Evolutionary conservation across 2,113 vertebrate genomes (phyloP), one percentile per base, ranked within the genome.

Genomic region (Apaloderma vittatum): DNA sequence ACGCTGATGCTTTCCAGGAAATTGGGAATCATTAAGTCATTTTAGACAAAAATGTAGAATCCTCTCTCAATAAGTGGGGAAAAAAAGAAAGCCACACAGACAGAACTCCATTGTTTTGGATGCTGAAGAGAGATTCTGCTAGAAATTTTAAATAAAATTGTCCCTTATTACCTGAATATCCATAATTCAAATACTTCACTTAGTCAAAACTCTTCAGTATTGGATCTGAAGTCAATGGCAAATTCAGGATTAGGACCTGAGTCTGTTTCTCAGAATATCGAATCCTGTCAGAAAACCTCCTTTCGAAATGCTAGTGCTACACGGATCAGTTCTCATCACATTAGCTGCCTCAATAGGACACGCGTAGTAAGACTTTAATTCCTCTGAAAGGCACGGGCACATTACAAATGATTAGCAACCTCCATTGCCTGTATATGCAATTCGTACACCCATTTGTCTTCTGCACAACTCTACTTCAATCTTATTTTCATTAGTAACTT

Each of bases 281-380:
- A 80, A 36, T 22, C 29, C 29, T 7, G 26, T 45, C 75, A 72
- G 58, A 76, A 94, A 72, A 62, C 26, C 36, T 85, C 49, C 46
- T 72, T 95, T 58, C 58, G 74, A 95, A 83, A 93, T 93, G 87
- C 58, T 70, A 32, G 46, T 57, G 67, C 52, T 54, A 32, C 62
- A 23, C 1, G 26, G 90, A 93, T 88, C 85, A 84, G 80, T 94
- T 97, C 94, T 95, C 94, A 94, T 89, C 58, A 88, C 90, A 51
- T 34, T 4, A 6, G 1, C 27, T 88, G 66, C 85, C 88, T 97
- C 92, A 94, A 3, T 7, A 82, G 94, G 79, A 97, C 19, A 61
- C 87, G 80, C 17, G 48, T 67, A 96, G 61, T 93, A 88, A 94
- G 82, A 80, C 54, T 92, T 93, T 86, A 90, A 92, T 74, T 95